phyloP scores from a whole-genome alignment of 2,113 vertebrate genomes.

The Paradoxurus hermaphroditus region DNA sequence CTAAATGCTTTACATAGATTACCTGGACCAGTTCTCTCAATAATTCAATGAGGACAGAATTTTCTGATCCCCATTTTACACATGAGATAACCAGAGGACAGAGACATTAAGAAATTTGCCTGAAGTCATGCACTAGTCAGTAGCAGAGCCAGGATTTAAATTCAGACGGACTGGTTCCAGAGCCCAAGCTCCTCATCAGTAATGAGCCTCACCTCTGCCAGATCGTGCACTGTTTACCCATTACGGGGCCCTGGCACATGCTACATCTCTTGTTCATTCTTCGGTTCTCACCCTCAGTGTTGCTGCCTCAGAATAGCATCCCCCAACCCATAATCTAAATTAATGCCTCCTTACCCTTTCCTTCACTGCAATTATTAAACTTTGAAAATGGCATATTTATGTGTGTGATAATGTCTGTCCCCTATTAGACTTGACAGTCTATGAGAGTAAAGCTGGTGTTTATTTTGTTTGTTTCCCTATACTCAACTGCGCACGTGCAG shows the following conservation, averaged over 20 bases:
- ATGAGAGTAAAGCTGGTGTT: background rate
- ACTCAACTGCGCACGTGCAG: background rate
- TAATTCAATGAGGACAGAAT: background rate
- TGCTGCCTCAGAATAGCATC: background rate
- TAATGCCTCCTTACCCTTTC: background rate
- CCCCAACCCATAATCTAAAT: background rate
- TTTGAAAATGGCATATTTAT: background rate
- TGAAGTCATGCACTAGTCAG: background rate
- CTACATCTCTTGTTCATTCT: background rate
- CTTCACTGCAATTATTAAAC: background rate
- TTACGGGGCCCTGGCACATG: background rate
- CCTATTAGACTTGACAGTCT: background rate
- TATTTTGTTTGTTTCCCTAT: background rate
- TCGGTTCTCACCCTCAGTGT: background rate
- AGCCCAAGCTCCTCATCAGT: background rate
- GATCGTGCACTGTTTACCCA: background rate
- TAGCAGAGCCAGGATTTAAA: background rate
- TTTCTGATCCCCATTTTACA: background rate
- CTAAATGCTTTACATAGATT: background rate
- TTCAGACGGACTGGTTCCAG: background rate
- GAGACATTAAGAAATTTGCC: background rate
- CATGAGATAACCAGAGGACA: background rate
- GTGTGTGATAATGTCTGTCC: background rate
- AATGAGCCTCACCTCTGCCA: background rate
- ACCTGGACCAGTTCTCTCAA: background rate